Conservation (phyloP, 2,888 invertebrate species). For the Aricia artaxerxes region DNA sequence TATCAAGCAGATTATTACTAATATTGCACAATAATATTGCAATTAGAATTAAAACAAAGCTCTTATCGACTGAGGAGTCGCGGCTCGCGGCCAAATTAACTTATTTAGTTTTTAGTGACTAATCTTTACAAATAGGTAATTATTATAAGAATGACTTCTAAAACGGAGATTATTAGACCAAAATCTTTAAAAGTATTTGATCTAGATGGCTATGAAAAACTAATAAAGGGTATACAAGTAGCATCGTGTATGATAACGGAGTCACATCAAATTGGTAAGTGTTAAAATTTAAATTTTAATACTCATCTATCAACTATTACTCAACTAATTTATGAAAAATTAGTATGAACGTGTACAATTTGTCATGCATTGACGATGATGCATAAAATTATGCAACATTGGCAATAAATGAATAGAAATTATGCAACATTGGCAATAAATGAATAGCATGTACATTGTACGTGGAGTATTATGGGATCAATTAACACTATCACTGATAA, state of each 20-base stretch:
- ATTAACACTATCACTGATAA: not conserved
- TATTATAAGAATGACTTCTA: slow-evolving; percentile 53
- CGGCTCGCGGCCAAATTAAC: not conserved
- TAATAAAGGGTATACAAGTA: slow-evolving; percentile 77
- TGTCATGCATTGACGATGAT: slow-evolving; percentile 1
- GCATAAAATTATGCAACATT: not conserved
- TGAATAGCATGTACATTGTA: not conserved
- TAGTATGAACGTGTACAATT: not conserved
- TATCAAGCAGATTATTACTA: not conserved
- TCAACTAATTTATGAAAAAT: not conserved
- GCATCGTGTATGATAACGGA: slow-evolving; percentile 82
- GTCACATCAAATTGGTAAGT: slow-evolving; percentile 73
- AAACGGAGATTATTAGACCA: slow-evolving; percentile 56
- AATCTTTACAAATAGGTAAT: slow-evolving; percentile 10
- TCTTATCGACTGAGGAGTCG: not conserved
- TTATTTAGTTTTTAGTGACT: not conserved
- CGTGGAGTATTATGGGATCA: not conserved
- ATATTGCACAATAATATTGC: slow-evolving; percentile 24
- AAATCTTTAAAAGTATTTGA: slow-evolving; percentile 75
- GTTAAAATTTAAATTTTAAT: not conserved
- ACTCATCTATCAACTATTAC: not conserved
- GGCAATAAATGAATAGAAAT: not conserved
- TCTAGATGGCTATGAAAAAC: slow-evolving; percentile 70
- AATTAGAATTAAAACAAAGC: not conserved
- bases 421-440: not conserved